phyloP scores from a whole-genome alignment of 2,888 invertebrate species.

The Pogonocherus hispidulus region DNA sequence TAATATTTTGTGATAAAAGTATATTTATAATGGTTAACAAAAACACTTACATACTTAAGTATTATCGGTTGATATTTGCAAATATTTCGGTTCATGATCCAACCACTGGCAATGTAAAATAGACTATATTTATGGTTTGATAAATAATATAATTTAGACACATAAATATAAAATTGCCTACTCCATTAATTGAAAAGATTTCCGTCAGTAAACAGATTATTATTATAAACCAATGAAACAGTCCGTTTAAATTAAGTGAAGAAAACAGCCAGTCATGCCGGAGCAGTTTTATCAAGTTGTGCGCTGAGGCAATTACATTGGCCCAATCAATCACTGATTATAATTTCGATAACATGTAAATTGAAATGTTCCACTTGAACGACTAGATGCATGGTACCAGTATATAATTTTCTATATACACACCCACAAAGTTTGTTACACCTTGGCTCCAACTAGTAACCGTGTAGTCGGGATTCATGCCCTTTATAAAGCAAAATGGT shows the following conservation, averaged over 20 bases:
- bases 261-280: slow-evolving; percentile 61
- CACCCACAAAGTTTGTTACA: slow-evolving; percentile 55
- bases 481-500: slow-evolving; percentile 28
- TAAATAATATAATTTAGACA: background rate
- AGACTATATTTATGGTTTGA: too few species aligned
- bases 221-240: slow-evolving; percentile 57
- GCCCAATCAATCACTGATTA: slow-evolving; percentile 52
- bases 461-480: slow-evolving; percentile 7
- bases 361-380: slow-evolving; percentile 50
- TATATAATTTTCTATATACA: slow-evolving; percentile 60
- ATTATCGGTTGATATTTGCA: too few species aligned
- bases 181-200: slow-evolving; percentile 48
- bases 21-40: too few species aligned
- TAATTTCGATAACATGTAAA: slow-evolving; percentile 41
- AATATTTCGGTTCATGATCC: too few species aligned
- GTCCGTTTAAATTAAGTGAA: slow-evolving; percentile 60
- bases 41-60: too few species aligned
- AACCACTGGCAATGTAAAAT: too few species aligned
- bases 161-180: background rate
- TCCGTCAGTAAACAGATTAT: slow-evolving; percentile 40
- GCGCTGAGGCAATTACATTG: slow-evolving; percentile 55
- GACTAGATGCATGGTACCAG: slow-evolving; percentile 54
- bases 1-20: too few species aligned
- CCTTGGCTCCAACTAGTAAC: slow-evolving; percentile 34
- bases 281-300: slow-evolving; percentile 59